Base-by-base conservation (phyloP, 2,888 invertebrate species). In the Arctia plantaginis region DNA sequence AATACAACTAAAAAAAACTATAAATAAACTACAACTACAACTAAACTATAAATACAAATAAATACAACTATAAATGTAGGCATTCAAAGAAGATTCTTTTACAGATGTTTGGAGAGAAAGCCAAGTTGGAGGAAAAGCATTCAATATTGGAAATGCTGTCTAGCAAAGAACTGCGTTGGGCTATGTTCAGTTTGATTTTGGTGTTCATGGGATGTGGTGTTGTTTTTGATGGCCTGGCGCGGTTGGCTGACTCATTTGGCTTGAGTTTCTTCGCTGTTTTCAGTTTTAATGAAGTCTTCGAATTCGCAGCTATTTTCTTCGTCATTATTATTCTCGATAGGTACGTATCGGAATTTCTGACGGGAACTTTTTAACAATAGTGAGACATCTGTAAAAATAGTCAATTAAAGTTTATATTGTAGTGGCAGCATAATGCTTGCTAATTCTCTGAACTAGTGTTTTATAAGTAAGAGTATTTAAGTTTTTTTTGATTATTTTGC, bases 181-280 rank as follows among this genome's bases (percentile, higher is more conserved):
- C 71, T 1, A n/a, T 71, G 66, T 13, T 73, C 0, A 27, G 33
- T 15, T 23, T 76, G 71, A 83, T 91, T 33, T 27, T 91, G 0
- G 81, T 89, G 3, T 88, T 88, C 73, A 89, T 91, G 87, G 80
- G 90, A 0, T 85, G 87, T 69, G 90, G 89, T 0, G 74, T 93
- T 55, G 83, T 88, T 4, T 89, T 93, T 71, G 93, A 93, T 77
- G 89, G 89, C n/a, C 84, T 93, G 62, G 85, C 92, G 15, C 83
- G 93, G 18, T 80, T 93, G 75, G 92, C 93, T 0, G 93, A 93
- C 86, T 90, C 86, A 59, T 87, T 93, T 51, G 93, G 93, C 0
- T 77, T 89, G 74, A 88, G 90, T 80, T 91, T 93, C 85, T 93
- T 93, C 82, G 51, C 91, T 4, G 91, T 92, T 0, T 92, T 91